Evolutionary conservation across 2,888 invertebrate genomes (phyloP).

Genomic region (Sesia apiformis): DNA sequence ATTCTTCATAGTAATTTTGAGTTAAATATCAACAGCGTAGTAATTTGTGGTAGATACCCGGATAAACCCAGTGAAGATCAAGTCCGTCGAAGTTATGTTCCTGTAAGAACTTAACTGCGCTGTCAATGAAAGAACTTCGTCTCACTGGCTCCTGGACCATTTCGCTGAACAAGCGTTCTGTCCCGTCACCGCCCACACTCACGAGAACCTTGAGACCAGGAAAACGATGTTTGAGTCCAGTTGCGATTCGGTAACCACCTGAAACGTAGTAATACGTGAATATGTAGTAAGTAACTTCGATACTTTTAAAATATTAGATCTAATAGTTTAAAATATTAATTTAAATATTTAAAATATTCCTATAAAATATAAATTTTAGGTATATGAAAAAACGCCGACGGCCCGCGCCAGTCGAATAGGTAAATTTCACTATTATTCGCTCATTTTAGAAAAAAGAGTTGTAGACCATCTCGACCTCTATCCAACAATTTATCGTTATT

Average conservation of each 20-base stretch:
- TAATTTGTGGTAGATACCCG: conserved; percentile 43
- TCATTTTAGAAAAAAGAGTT: too few relatives aligned
- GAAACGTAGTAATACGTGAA: conserved; percentile 7
- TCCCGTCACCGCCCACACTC: conserved; percentile 82
- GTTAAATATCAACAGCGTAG: neutral
- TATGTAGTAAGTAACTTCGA: too few relatives aligned
- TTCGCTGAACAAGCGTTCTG: conserved; percentile 74
- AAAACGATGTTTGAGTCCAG: conserved; percentile 78
- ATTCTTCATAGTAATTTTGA: neutral
- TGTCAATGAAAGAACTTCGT: conserved; percentile 75
- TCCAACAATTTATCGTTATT: too few relatives aligned
- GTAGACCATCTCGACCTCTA: too few relatives aligned
- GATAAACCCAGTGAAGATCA: conserved; percentile 87
- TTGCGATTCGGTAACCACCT: conserved; percentile 83
- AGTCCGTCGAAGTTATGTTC: conserved; percentile 86
- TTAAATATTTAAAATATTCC: too few relatives aligned
- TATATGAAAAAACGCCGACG: too few relatives aligned
- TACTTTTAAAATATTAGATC: too few relatives aligned
- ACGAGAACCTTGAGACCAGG: conserved; percentile 81
- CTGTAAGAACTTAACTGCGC: conserved; percentile 77
- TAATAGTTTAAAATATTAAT: too few relatives aligned
- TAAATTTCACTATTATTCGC: too few relatives aligned
- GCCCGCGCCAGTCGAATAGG: too few relatives aligned
- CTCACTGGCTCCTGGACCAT: conserved; percentile 74
- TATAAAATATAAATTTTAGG: too few relatives aligned